These are phyloP conservation scores for Ornithoptera priamus DNA, from an alignment of 2,888 invertebrate species.

Conservation along the genomic window DNA sequence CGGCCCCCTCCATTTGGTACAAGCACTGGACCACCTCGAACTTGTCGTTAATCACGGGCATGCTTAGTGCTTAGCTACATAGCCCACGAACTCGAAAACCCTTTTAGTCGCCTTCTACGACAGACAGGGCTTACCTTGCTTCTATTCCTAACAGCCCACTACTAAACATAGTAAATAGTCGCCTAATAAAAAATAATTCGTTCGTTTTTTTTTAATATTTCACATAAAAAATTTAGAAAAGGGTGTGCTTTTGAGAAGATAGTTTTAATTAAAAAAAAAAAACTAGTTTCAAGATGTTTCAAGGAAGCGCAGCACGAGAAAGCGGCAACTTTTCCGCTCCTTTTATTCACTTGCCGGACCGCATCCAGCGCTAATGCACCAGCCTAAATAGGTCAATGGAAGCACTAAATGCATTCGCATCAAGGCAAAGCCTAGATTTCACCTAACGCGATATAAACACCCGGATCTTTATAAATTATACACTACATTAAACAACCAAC, in stretches of 20 bases:
- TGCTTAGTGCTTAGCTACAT: no score
- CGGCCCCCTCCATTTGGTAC: no score
- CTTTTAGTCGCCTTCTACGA: no score
- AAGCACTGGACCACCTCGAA: no score
- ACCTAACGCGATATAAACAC: conserved; percentile 9
- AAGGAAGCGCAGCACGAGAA: neutral
- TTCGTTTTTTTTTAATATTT: no score
- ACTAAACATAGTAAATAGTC: no score
- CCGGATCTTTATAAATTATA: neutral
- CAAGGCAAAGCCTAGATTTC: conserved; percentile 25
- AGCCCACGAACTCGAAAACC: no score
- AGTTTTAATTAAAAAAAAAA: conserved; percentile 1
- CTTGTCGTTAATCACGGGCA: no score
- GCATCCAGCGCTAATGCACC: conserved; percentile 8
- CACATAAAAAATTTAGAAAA: no score
- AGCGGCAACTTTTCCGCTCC: conserved; percentile 18
- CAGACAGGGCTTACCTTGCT: no score
- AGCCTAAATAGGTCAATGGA: conserved; percentile 27
- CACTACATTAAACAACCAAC: neutral
- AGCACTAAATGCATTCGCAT: conserved; percentile 25
- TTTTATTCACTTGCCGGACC: conserved; percentile 5
- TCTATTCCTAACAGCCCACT: no score
- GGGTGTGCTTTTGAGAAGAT: neutral
- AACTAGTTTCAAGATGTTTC: neutral
- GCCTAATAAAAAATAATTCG: no score